A percentile compares a stretch with the other conserved stretches of the same genome.
Evolutionary conservation across 2,888 invertebrate genomes (phyloP).

Genomic region (Nebria salina): DNA sequence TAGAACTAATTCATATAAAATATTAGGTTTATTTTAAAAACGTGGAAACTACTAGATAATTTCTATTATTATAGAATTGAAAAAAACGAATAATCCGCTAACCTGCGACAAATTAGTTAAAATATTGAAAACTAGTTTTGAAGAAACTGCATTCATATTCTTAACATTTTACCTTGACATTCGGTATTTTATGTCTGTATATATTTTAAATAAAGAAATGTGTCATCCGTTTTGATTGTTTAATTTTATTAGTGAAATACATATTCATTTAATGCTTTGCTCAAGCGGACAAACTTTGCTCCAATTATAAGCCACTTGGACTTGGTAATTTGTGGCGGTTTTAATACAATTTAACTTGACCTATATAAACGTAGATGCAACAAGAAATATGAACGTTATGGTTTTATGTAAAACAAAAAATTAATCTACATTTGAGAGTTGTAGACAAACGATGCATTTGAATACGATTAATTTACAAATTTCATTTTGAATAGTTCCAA

Average conservation of each 20-base stretch:
- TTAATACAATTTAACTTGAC: slow-evolving; percentile 5
- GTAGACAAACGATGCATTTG: neutral
- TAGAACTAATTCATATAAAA: neutral
- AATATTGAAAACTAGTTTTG: neutral
- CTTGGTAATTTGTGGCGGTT: slow-evolving; percentile 14
- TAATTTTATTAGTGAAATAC: slow-evolving; percentile 3
- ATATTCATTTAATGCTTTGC: slow-evolving; percentile 13
- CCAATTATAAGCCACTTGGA: slow-evolving; percentile 17
- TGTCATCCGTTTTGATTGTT: neutral
- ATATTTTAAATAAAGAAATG: neutral
- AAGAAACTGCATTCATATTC: neutral
- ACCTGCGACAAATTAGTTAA: too few relatives aligned
- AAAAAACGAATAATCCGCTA: neutral
- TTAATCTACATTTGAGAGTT: neutral
- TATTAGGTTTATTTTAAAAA: neutral
- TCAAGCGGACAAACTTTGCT: slow-evolving; percentile 10
- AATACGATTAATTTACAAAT: neutral
- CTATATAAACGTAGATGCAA: neutral
- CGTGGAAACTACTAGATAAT: neutral
- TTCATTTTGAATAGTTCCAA: neutral
- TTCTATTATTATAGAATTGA: neutral
- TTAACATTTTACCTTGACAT: neutral
- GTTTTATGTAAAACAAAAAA: neutral
- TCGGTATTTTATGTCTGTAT: neutral
- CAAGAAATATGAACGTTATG: neutral